Base-by-base conservation (phyloP, 2,797 vertebrate genomes). In the Aphelocoma californica region DNA sequence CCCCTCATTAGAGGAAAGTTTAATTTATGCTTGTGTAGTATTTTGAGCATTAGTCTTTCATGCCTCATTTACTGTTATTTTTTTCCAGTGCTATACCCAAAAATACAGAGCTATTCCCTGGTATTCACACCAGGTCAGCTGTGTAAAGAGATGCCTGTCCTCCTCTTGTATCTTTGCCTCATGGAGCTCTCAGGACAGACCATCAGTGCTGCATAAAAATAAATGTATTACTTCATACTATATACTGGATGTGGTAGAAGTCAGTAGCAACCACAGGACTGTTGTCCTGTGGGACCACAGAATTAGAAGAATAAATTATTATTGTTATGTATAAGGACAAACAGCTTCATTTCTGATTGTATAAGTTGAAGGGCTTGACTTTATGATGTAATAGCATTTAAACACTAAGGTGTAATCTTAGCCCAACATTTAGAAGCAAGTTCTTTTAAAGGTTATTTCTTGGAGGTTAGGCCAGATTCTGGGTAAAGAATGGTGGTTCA, bases 161-260 rank as follows among this genome's bases (percentile, higher is more conserved):
- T 86, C 64, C 17, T 56, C 81, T 86, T 92, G 32, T 82, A 38
- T 75, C 79, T 79, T 90, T 80, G 67, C 74, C 75, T 92, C 53
- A 6, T 24, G 77, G 60, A 57, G 36, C 29, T 71, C 40, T 78
- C 56, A 34, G 88, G 36, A 48, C 56, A 81, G 77, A 81, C 58
- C 50, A 86, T 84, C 56, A 51, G 70, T 57, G 44, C 66, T 69
- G 71, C 62, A 84, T 50, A 93, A 90, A 96, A 94, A 94, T 93
- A 93, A 81, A 72, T 79, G 6, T 65, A 25, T 95, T 88, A 53
- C 72, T 95, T 95, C 82, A 92, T 83, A 14, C 50, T n/a, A 6
- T 74, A 19, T 78, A 25, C 50, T 92, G 65, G 66, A 88, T 65
- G 85, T 62, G 53, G 34, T 40, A 77, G 45, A 77, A 71, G 36